Percentiles rank a stretch among this genome's conserved stretches.
phyloP scores from a whole-genome alignment of 2,113 vertebrate genomes.

The Mellivora capensis region DNA sequence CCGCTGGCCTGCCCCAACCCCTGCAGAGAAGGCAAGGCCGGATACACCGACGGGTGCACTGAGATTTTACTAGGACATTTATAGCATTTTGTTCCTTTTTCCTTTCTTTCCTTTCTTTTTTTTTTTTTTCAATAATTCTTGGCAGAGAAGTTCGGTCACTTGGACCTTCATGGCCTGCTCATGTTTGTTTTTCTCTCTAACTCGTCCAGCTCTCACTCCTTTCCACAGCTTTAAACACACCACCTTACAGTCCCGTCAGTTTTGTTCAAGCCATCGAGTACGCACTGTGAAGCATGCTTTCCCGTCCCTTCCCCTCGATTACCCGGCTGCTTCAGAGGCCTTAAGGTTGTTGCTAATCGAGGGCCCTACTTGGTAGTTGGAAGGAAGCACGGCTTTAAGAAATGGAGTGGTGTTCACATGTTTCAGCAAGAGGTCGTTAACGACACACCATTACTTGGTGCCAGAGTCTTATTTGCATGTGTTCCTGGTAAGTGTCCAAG shows the following conservation, averaged over 20 bases:
- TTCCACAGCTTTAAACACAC: not conserved
- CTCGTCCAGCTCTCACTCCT: not conserved
- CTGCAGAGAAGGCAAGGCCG: not conserved
- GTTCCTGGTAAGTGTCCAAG: not conserved
- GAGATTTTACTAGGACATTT: not conserved
- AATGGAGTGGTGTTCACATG: not conserved
- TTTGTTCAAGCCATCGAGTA: not conserved
- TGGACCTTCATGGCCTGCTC: not conserved
- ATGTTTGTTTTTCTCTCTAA: not conserved
- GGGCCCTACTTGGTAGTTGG: not conserved
- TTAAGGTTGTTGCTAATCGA: constrained; percentile 4
- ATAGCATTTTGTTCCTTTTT: not conserved
- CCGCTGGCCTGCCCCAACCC: not conserved
- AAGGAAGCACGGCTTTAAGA: not conserved
- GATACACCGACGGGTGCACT: not conserved
- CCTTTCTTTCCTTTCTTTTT: not conserved
- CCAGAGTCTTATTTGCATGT: not conserved
- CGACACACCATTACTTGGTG: not conserved
- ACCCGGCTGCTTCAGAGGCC: not conserved
- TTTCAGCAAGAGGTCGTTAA: not conserved
- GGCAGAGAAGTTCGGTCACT: not conserved
- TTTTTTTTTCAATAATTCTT: not conserved
- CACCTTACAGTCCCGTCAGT: not conserved
- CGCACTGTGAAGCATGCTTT: not conserved
- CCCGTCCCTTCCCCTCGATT: not conserved